A percentile compares a stretch with the other conserved stretches of the same genome.
phyloP scores from a whole-genome alignment of 2,113 vertebrate species.

The Cheilinus undulatus region DNA sequence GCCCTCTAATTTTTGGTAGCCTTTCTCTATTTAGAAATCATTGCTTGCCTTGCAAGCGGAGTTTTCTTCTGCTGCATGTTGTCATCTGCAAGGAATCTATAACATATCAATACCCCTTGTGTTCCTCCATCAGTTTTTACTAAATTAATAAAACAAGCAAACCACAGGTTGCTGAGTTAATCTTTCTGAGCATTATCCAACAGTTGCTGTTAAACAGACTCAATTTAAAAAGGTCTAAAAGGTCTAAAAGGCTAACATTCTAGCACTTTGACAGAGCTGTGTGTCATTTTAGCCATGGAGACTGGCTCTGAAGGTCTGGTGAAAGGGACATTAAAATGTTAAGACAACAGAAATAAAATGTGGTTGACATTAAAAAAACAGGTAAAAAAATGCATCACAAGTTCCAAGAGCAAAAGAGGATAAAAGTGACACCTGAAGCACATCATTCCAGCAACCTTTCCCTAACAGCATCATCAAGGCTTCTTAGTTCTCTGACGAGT shows the following conservation, averaged over 20 bases:
- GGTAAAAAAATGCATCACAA: not conserved
- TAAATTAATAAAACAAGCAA: not conserved
- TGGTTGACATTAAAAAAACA: not conserved
- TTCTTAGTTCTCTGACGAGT: conserved; percentile 6
- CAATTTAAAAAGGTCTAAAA: too few species aligned
- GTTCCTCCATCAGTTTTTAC: not conserved
- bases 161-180: not conserved
- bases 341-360: not conserved
- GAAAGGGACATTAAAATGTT: too few species aligned
- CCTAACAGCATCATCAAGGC: not conserved
- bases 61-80: too few species aligned
- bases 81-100: too few species aligned
- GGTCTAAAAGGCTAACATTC: too few species aligned
- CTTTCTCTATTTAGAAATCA: too few species aligned
- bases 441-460: not conserved
- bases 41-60: too few species aligned
- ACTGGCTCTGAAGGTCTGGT: too few species aligned
- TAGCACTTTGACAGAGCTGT: too few species aligned
- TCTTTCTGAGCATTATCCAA: not conserved
- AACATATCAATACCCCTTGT: too few species aligned
- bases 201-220: not conserved
- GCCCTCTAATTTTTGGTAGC: too few species aligned
- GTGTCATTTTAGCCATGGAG: too few species aligned
- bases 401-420: not conserved
- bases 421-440: not conserved